A percentile compares a stretch with the other conserved stretches of the same genome.
Evolutionary conservation across 2,888 invertebrate genomes (phyloP).

Genomic region (Osedax frankpressi): DNA sequence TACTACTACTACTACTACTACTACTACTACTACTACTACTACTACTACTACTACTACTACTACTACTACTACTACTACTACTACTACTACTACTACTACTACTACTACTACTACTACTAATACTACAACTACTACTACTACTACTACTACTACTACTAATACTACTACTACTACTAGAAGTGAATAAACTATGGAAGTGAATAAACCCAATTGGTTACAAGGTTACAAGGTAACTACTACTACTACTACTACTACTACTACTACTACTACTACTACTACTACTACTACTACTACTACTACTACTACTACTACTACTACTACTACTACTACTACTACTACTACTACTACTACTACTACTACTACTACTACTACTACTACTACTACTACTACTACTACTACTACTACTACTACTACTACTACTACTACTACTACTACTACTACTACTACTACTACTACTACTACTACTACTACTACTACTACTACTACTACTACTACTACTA

Average conservation of each 20-base stretch:
- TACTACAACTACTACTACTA: no score
- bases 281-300: not conserved
- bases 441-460: conserved; percentile 1
- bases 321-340: not conserved
- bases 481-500: conserved; percentile 1
- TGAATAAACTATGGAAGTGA: not conserved
- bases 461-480: not conserved
- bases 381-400: not conserved
- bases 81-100: not conserved
- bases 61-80: not conserved
- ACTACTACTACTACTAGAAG: no score
- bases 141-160: no score
- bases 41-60: conserved; percentile 7
- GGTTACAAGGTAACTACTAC: no score
- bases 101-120: no score
- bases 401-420: not conserved
- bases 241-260: not conserved
- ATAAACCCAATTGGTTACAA: no score
- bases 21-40: conserved; percentile 5
- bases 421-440: conserved; percentile 1
- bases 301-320: not conserved
- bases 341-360: not conserved
- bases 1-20: conserved; percentile 14
- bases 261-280: not conserved
- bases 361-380: not conserved